Conservation (phyloP, 1,140 invertebrate genomes). For the Drosophila insularis region DNA sequence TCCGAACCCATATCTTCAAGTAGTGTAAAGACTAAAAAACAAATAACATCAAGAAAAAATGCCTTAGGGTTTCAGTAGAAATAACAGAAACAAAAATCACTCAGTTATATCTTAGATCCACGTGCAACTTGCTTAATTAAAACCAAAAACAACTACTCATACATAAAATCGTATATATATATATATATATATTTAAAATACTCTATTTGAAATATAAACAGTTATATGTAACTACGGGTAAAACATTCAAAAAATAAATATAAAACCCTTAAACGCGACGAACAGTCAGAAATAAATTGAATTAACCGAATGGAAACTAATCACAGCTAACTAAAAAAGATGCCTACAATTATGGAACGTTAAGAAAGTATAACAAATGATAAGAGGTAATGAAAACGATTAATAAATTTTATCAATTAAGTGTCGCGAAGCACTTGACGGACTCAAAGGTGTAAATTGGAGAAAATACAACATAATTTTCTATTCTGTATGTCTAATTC, state of each 20-base stretch:
- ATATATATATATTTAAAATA: constrained; percentile 21
- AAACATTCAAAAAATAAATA: constrained; percentile 33
- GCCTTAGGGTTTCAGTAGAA: constrained; percentile 79
- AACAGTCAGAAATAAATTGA: constrained; percentile 40
- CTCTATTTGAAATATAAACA: constrained; percentile 45
- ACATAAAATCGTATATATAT: neutral
- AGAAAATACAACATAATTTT: neutral
- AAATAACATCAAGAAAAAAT: constrained; percentile 31
- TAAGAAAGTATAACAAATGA: constrained; percentile 20
- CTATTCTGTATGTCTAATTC: neutral
- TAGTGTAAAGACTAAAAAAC: constrained; percentile 39
- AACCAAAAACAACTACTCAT: neutral
- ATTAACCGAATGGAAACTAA: neutral
- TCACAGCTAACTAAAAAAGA: neutral
- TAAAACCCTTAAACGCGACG: constrained; percentile 27
- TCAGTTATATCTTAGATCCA: constrained; percentile 37
- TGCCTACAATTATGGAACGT: neutral
- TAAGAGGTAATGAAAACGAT: neutral
- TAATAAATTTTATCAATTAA: constrained; percentile 57
- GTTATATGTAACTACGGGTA: constrained; percentile 65
- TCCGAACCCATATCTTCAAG: constrained; percentile 2
- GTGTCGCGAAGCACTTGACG: constrained; percentile 40
- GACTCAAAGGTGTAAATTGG: too few species aligned
- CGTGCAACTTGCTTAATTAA: constrained; percentile 60
- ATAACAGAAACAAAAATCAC: constrained; percentile 50